phyloP scores from a whole-genome alignment of 2,888 invertebrate species.

The Liposcelis brunnea region DNA sequence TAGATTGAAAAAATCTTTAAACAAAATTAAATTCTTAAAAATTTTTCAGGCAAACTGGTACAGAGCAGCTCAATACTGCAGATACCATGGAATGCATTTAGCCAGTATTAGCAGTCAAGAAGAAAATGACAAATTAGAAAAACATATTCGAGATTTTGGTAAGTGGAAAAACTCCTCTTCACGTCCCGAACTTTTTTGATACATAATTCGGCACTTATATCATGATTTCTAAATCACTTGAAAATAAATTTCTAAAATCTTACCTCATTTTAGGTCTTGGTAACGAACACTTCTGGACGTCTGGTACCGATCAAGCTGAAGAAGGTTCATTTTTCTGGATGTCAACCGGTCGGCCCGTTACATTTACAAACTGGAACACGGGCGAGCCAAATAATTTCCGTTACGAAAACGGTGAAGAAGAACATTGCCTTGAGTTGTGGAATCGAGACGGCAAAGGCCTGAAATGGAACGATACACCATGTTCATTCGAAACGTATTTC shows the following conservation, averaged over 20 bases:
- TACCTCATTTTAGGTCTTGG: conserved; percentile 47
- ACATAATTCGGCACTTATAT: too few species aligned
- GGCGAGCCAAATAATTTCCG: conserved; percentile 89
- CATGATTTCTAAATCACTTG: too few species aligned
- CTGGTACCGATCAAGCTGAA: conserved; percentile 79
- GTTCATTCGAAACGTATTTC: conserved; percentile 83
- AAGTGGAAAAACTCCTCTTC: conserved; percentile 21
- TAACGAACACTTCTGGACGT: conserved; percentile 86
- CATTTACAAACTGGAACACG: conserved; percentile 86
- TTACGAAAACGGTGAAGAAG: conserved; percentile 84
- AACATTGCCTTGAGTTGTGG: conserved; percentile 82
- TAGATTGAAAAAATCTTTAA: too few species aligned
- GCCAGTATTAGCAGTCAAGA: conserved; percentile 80
- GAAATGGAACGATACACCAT: conserved; percentile 88
- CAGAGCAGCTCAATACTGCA: conserved; percentile 77
- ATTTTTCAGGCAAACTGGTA: conserved; percentile 77
- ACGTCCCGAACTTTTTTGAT: too few species aligned
- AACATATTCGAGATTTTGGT: conserved; percentile 81
- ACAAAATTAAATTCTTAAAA: too few species aligned
- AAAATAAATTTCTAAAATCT: neutral
- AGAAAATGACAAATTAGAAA: conserved; percentile 77
- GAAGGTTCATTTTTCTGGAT: conserved; percentile 88
- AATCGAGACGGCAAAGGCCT: conserved; percentile 81
- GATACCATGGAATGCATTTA: conserved; percentile 85
- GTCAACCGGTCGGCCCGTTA: conserved; percentile 74